A percentile compares a stretch with the other conserved stretches of the same genome.
phyloP scores from a whole-genome alignment of 23 tunicate genomes.

The Ascidia mentula region DNA sequence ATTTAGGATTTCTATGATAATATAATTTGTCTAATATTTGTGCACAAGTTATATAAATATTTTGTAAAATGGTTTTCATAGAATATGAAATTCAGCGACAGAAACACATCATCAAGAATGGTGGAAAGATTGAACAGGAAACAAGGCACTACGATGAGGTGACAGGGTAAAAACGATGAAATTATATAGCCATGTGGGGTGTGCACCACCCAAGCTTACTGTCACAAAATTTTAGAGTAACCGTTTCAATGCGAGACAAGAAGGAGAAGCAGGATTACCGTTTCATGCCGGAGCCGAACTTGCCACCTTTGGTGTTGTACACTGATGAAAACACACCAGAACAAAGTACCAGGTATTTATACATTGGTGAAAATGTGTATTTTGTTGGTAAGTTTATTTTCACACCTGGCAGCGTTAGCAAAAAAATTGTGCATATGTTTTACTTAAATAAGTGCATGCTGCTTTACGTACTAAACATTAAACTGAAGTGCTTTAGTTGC shows the following conservation, averaged over 20 bases:
- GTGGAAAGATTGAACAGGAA: conserved; percentile 60
- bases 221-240: conserved; percentile 24
- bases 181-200: background rate
- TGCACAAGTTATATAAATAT: background rate
- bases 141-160: conserved; percentile 63
- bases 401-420: no score
- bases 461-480: no score
- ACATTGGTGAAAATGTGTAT: no score
- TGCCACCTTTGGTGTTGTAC: conserved; percentile 63
- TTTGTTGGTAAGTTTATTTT: no score
- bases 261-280: conserved; percentile 65
- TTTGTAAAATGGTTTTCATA: conserved; percentile 65
- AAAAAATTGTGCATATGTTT: no score
- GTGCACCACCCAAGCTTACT: background rate
- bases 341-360: background rate
- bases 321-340: background rate
- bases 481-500: no score
- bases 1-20: no score
- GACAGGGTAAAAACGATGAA: conserved; percentile 23
- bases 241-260: conserved; percentile 72
- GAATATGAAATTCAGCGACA: conserved; percentile 80
- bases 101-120: conserved; percentile 31
- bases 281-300: conserved; percentile 91
- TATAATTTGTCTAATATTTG: no score
- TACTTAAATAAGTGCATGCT: no score